phyloP scores from a whole-genome alignment of 2,888 invertebrate genomes.

The Tubulanus polymorphus region DNA sequence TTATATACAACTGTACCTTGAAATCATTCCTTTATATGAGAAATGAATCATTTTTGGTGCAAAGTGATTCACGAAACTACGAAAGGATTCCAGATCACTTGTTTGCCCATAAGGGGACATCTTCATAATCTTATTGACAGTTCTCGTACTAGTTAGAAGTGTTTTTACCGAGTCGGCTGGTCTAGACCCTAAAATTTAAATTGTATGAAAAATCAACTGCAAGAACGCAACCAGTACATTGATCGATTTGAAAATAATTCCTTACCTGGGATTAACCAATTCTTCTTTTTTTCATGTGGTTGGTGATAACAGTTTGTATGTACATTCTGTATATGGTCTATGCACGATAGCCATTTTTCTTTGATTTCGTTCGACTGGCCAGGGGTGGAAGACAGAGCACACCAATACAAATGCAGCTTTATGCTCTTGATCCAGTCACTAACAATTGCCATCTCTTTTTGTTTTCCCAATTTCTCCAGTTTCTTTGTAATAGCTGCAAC shows the following conservation, averaged over 20 bases:
- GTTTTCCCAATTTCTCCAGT: neutral
- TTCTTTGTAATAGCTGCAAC: neutral
- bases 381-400: neutral
- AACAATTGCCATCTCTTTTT: neutral
- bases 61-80: neutral
- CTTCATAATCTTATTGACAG: neutral
- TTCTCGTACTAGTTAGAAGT: neutral
- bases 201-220: neutral
- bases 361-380: neutral
- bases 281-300: neutral
- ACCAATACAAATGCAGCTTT: neutral
- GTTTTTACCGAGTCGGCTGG: neutral
- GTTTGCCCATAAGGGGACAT: neutral
- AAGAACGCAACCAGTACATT: neutral
- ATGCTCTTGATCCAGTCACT: slow-evolving; percentile 1
- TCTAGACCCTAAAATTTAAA: neutral
- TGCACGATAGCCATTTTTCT: neutral
- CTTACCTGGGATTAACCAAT: neutral
- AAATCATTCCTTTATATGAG: neutral
- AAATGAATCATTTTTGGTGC: neutral
- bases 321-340: neutral
- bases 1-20: neutral
- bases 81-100: neutral
- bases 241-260: neutral
- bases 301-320: neutral